Evolutionary conservation across 2,888 invertebrate species (phyloP).

Genomic region (Acleris sparsana): DNA sequence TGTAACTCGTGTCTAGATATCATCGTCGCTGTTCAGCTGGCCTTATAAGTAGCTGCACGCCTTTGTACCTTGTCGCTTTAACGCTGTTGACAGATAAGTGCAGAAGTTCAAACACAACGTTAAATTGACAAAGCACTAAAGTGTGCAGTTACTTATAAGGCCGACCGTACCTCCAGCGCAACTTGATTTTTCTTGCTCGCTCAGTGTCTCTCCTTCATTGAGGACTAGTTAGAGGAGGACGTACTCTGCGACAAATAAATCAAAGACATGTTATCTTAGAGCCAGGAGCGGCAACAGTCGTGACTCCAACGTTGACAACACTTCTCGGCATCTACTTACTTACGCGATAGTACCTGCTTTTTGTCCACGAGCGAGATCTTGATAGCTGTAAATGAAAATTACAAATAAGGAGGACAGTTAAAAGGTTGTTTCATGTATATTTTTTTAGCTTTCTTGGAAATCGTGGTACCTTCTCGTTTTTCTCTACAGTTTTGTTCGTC

Average conservation of each 20-base stretch:
- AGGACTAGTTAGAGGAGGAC: too few relatives aligned
- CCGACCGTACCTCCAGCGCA: too few relatives aligned
- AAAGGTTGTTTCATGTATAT: constrained; percentile 8
- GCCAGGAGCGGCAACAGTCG: constrained; percentile 44
- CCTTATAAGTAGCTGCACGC: too few relatives aligned
- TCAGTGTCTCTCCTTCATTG: too few relatives aligned
- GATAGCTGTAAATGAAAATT: constrained; percentile 30
- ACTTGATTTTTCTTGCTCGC: too few relatives aligned
- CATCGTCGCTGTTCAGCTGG: constrained; percentile 41
- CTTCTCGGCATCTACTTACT: constrained; percentile 13
- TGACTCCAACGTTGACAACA: constrained; percentile 47
- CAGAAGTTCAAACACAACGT: too few relatives aligned
- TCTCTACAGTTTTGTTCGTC: not conserved
- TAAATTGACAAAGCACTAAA: too few relatives aligned
- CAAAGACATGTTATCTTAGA: too few relatives aligned
- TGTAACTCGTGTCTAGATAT: constrained; percentile 54
- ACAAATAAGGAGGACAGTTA: constrained; percentile 33
- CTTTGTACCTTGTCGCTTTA: too few relatives aligned
- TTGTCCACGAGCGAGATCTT: constrained; percentile 37
- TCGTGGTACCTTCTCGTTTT: not conserved
- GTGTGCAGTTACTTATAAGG: too few relatives aligned
- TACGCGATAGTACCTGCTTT: constrained; percentile 20
- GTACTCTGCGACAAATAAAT: too few relatives aligned
- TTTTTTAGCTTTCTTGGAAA: constrained; percentile 6
- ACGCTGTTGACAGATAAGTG: too few relatives aligned